Conservation (phyloP, 2,113 vertebrate genomes). For the Sphyrna mokarran region DNA sequence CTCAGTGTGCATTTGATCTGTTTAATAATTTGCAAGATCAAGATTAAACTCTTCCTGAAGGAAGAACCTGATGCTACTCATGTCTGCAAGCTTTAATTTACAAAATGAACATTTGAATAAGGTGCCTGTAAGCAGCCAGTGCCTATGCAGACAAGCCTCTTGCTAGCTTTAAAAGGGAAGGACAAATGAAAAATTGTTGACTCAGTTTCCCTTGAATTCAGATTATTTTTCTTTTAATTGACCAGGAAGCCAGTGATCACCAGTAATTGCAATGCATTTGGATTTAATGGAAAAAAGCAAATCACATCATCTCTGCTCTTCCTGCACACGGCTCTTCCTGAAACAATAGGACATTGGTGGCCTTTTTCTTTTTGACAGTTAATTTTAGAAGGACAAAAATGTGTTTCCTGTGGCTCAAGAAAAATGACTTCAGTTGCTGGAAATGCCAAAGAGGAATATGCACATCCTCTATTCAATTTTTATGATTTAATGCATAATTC, state of each 20-base stretch:
- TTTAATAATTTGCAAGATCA: background rate
- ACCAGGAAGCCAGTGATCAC: background rate
- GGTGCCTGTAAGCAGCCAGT: background rate
- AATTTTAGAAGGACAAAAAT: background rate
- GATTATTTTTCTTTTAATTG: background rate
- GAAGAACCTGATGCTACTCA: background rate
- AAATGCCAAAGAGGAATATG: background rate
- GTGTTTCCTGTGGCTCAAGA: background rate
- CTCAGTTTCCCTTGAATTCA: background rate
- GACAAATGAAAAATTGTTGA: background rate
- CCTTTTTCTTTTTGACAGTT: background rate
- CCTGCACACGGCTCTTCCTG: background rate
- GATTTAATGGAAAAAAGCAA: background rate
- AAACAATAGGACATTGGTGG: constrained; percentile 13
- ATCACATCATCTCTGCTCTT: background rate
- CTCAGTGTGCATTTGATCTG: background rate
- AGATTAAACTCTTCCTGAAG: background rate
- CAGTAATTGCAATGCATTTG: background rate
- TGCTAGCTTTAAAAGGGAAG: background rate
- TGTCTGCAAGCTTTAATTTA: background rate
- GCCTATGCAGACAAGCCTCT: background rate
- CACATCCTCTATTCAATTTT: background rate
- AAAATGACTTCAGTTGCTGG: background rate
- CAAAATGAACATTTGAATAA: background rate
- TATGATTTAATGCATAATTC: background rate